Evolutionary conservation across 2,113 vertebrate species (phyloP).

Genomic region (Proterorhinus semilunaris): DNA sequence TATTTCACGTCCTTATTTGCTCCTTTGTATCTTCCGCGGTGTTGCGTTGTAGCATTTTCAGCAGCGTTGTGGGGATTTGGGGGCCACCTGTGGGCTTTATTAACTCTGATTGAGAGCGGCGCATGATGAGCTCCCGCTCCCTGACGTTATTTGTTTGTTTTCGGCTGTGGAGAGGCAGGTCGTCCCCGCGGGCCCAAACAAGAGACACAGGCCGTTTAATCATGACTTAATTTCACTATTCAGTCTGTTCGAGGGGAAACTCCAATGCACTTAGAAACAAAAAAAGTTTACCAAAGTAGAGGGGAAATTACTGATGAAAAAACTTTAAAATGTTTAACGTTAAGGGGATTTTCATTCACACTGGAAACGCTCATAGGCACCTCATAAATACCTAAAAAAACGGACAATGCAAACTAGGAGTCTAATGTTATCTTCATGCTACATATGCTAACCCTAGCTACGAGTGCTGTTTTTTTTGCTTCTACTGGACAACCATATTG

Average conservation of each 20-base stretch:
- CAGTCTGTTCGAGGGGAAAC: neutral
- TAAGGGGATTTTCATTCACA: too few species aligned
- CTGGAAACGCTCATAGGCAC: too few species aligned
- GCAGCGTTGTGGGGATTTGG: neutral
- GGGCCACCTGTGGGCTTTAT: neutral
- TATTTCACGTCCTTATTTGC: neutral
- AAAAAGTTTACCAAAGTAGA: constrained; percentile 5
- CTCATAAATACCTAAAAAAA: too few species aligned
- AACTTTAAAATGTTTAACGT: neutral
- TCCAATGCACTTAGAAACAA: neutral
- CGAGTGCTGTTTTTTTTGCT: too few species aligned
- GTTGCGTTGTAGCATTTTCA: neutral
- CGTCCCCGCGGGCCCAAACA: constrained; percentile 9
- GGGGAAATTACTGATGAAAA: constrained; percentile 5
- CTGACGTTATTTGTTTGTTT: constrained; percentile 9
- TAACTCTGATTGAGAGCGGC: constrained; percentile 13
- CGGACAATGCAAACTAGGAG: too few species aligned
- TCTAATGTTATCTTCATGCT: too few species aligned
- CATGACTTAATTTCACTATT: constrained; percentile 2
- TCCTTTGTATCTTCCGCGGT: neutral
- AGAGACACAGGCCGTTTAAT: constrained; percentile 6
- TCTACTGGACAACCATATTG: too few species aligned
- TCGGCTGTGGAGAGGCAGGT: constrained; percentile 1
- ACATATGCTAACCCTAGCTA: too few species aligned
- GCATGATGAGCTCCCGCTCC: neutral